Percentiles rank a stretch among this genome's conserved stretches.
These are phyloP conservation scores for Odontesthes bonariensis DNA, from an alignment of 2,113 vertebrate species.

Conservation along the genomic window DNA sequence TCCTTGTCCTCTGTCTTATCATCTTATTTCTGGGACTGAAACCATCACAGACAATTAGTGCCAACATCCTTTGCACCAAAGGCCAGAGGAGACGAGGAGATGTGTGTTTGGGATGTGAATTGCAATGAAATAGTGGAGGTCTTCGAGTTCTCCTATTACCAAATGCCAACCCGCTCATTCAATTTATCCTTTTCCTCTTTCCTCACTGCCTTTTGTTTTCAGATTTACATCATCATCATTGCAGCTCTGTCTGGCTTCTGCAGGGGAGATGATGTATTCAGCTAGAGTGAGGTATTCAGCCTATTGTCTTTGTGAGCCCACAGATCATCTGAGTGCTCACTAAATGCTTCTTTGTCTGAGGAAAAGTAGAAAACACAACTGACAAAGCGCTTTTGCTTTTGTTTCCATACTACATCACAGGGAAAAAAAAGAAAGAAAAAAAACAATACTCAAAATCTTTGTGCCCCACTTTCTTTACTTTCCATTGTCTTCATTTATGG, in stretches of 20 bases:
- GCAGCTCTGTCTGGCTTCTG: slow-evolving; percentile 44
- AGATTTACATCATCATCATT: slow-evolving; percentile 63
- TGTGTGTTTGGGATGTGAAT: slow-evolving; percentile 47
- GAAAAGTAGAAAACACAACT: slow-evolving; percentile 15
- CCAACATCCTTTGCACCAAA: slow-evolving; percentile 40
- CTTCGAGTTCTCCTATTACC: slow-evolving; percentile 56
- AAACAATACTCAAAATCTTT: slow-evolving; percentile 16
- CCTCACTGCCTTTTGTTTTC: slow-evolving; percentile 62
- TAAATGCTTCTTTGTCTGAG: slow-evolving; percentile 60
- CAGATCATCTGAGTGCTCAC: slow-evolving; percentile 39
- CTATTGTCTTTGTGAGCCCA: slow-evolving; percentile 51
- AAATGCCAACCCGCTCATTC: slow-evolving; percentile 68
- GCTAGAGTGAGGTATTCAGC: slow-evolving; percentile 43
- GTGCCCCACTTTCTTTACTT: slow-evolving; percentile 46
- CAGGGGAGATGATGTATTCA: slow-evolving; percentile 37
- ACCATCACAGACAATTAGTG: slow-evolving; percentile 65
- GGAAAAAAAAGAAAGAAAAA: not conserved
- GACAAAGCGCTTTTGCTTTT: slow-evolving; percentile 38
- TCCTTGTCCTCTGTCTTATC: slow-evolving; percentile 19
- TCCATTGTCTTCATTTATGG: slow-evolving; percentile 64
- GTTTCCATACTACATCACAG: slow-evolving; percentile 8
- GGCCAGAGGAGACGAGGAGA: slow-evolving; percentile 57
- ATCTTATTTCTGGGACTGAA: slow-evolving; percentile 46
- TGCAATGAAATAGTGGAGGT: slow-evolving; percentile 49
- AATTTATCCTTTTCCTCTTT: slow-evolving; percentile 39